These are phyloP conservation scores for Myotis vivesi DNA, from an alignment of 2,797 vertebrate species.

Conservation along the genomic window DNA sequence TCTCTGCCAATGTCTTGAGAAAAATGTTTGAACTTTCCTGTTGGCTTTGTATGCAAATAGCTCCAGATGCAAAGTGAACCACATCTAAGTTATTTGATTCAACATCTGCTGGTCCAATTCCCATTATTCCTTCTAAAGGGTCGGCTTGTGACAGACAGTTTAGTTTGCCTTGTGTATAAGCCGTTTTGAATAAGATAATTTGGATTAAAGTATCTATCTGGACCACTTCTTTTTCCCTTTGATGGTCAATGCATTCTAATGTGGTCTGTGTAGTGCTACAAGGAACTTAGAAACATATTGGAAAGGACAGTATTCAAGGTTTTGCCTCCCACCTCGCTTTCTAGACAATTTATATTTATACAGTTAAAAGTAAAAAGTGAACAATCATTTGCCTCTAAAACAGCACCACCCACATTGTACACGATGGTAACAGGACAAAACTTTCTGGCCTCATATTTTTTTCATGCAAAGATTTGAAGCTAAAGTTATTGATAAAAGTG, in stretches of 20 bases:
- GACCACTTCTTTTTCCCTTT: constrained; percentile 74
- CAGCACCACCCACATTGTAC: constrained; percentile 39
- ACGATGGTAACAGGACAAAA: constrained; percentile 33
- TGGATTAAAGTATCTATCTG: constrained; percentile 76
- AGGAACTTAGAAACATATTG: constrained; percentile 59
- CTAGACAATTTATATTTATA: constrained; percentile 54
- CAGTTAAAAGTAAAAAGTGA: constrained; percentile 40
- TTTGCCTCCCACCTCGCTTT: constrained; percentile 66
- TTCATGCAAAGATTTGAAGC: not conserved
- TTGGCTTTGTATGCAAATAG: constrained; percentile 81
- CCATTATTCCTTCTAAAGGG: constrained; percentile 71
- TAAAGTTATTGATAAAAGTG: not conserved
- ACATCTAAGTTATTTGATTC: constrained; percentile 76
- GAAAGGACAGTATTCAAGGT: constrained; percentile 67
- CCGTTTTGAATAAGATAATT: constrained; percentile 73
- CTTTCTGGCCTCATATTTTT: not conserved
- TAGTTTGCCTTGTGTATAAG: constrained; percentile 69
- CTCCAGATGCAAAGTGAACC: constrained; percentile 77
- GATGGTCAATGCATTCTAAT: constrained; percentile 72
- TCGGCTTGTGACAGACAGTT: constrained; percentile 68
- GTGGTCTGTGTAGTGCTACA: constrained; percentile 58
- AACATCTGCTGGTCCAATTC: constrained; percentile 73
- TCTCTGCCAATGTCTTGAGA: constrained; percentile 76
- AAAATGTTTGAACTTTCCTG: constrained; percentile 79
- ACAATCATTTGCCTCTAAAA: constrained; percentile 47